A percentile compares a stretch with the other conserved stretches of the same genome.
Evolutionary conservation across 2,113 vertebrate genomes (phyloP).

Genomic region (Mastomys coucha): DNA sequence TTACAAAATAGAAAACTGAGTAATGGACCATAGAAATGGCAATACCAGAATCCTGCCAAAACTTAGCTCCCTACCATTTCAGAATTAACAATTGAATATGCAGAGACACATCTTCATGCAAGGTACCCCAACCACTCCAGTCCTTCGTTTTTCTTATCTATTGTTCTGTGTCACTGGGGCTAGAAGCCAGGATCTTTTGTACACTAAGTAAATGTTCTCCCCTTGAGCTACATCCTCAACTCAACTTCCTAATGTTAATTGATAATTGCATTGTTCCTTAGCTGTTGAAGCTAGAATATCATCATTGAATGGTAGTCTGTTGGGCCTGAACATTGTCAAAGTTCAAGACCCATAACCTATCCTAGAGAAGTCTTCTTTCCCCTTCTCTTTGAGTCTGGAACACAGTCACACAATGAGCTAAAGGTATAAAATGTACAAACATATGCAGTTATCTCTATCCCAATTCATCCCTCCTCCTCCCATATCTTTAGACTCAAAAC

Average conservation of each 20-base stretch:
- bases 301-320: too few species aligned
- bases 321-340: neutral
- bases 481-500: neutral
- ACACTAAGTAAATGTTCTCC: neutral
- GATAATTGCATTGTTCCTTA: neutral
- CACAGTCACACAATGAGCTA: neutral
- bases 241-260: neutral
- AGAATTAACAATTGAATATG: too few species aligned
- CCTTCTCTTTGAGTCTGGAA: neutral
- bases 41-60: too few species aligned
- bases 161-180: neutral
- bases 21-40: too few species aligned
- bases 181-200: neutral
- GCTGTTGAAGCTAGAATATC: neutral
- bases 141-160: neutral
- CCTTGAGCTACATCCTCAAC: neutral
- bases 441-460: neutral
- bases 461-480: neutral
- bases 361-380: neutral
- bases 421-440: neutral
- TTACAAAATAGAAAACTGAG: too few species aligned
- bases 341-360: neutral
- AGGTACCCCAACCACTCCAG: neutral
- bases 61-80: too few species aligned
- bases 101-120: too few species aligned